A percentile compares a stretch with the other conserved stretches of the same genome.
phyloP scores from a whole-genome alignment of 2,888 invertebrate species.

The Drosophila infuscata region DNA sequence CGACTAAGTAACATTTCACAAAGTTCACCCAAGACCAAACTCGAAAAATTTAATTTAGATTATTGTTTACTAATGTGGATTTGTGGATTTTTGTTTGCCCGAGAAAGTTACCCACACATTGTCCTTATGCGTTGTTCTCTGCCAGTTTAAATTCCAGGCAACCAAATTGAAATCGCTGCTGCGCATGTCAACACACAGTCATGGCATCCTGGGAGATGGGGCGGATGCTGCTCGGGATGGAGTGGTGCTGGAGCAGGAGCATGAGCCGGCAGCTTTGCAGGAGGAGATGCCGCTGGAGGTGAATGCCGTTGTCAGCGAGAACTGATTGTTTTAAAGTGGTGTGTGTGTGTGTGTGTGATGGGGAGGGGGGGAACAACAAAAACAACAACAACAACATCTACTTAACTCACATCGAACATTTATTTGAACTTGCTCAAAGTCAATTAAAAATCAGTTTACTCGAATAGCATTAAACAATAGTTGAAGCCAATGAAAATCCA shows the following conservation, averaged over 20 bases:
- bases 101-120: not conserved
- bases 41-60: not conserved
- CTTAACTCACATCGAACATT: slow-evolving; percentile 67
- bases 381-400: not conserved
- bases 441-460: slow-evolving; percentile 29
- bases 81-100: not conserved
- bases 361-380: not conserved
- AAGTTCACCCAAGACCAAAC: not conserved
- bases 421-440: slow-evolving; percentile 48
- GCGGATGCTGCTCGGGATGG: slow-evolving; percentile 17
- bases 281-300: slow-evolving; percentile 79
- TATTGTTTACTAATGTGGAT: not conserved
- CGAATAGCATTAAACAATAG: slow-evolving; percentile 27
- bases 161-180: slow-evolving; percentile 83
- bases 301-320: slow-evolving; percentile 79
- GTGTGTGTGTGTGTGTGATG: accelerated
- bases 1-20: not conserved
- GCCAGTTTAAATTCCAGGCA: slow-evolving; percentile 83
- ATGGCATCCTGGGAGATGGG: slow-evolving; percentile 55
- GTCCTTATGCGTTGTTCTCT: slow-evolving; percentile 17
- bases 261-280: slow-evolving; percentile 4
- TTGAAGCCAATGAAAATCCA: slow-evolving; percentile 48
- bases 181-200: slow-evolving; percentile 78
- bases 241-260: not conserved
- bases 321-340: slow-evolving; percentile 6